A percentile compares a stretch with the other conserved stretches of the same genome.
Evolutionary conservation across 2,797 vertebrate genomes (phyloP).

Genomic region (Balearica regulorum): DNA sequence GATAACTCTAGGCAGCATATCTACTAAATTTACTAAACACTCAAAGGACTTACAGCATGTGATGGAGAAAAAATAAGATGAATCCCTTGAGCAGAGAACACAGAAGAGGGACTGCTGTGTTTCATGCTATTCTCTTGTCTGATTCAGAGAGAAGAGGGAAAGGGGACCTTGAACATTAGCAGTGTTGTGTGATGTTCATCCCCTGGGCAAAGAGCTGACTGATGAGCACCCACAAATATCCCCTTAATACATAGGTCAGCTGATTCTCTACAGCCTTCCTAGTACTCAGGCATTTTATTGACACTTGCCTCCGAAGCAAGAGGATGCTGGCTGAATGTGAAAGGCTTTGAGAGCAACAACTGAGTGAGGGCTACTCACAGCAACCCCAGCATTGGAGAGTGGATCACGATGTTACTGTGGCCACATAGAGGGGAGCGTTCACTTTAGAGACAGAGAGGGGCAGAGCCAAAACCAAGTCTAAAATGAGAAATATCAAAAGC

Average conservation of each 20-base stretch:
- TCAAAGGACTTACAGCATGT: neutral
- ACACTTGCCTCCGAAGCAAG: neutral
- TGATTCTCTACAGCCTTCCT: neutral
- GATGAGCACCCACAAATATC: neutral
- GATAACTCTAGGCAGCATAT: neutral
- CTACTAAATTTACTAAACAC: neutral
- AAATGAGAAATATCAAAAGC: neutral
- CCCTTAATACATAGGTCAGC: neutral
- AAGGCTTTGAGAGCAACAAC: neutral
- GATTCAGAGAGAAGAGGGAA: neutral
- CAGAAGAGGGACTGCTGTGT: neutral
- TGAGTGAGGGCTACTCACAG: rapidly evolving
- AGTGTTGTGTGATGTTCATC: neutral
- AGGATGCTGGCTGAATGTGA: neutral
- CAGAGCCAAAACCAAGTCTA: neutral
- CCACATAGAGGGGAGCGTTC: too few relatives aligned
- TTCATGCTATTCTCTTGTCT: neutral
- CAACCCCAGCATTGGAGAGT: neutral
- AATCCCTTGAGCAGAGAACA: neutral
- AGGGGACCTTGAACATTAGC: neutral
- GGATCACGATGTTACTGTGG: neutral
- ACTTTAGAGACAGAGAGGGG: neutral
- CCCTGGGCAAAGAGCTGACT: neutral
- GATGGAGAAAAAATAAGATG: neutral
- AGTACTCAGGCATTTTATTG: neutral